Evolutionary conservation across 1,140 invertebrate species (phyloP), one percentile per base, ranked within the genome.

Genomic region (Drosophila nannoptera): DNA sequence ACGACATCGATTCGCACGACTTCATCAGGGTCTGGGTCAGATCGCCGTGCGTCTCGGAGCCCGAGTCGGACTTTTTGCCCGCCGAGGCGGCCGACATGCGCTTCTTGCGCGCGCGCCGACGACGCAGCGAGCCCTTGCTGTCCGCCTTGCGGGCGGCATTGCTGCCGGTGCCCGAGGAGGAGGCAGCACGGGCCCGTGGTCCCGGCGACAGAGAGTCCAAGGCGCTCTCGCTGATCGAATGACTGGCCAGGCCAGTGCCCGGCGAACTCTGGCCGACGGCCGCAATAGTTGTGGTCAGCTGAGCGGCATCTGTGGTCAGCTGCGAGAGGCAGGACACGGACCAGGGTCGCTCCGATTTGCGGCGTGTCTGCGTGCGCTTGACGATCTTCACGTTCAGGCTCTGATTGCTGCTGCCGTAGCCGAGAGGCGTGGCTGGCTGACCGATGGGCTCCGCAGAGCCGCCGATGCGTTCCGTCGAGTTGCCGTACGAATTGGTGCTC

Each of bases 161-260:
- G 31, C 74, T 87, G 54, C 73, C 71, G 1, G 80, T 82, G 38
- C 73, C 75, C 16, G 87, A 78, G 11, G 87, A 84, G 42, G 87
- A 88, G 45, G 87, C 78, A 3, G 77, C 71, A 68, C 66, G 89
- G 78, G 87, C 90, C 76, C 38, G 81, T 75, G 32, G 91, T 69
- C 84, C 81, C 9, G 90, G 89, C 3, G 90, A 90, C 16, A 96
- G 90, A 12, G 94, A 93, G 88, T 97, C 93, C 9, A 97, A 90
- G 9, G 96, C 96, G 0, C 95, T 96, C 90, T 97, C 96, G 0
- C 96, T 97, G 75, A 96, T 96, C 0, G 95, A 96, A 73, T 91
- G 93, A 90, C 75, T 93, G 90, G 58, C 92, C 90, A 74, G 89
- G 31, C 74, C 92, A 77, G 66, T 43, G 40, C 40, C 88, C 0